Evolutionary conservation across 2,888 invertebrate genomes (phyloP).

Genomic region (Chalcis sispes): DNA sequence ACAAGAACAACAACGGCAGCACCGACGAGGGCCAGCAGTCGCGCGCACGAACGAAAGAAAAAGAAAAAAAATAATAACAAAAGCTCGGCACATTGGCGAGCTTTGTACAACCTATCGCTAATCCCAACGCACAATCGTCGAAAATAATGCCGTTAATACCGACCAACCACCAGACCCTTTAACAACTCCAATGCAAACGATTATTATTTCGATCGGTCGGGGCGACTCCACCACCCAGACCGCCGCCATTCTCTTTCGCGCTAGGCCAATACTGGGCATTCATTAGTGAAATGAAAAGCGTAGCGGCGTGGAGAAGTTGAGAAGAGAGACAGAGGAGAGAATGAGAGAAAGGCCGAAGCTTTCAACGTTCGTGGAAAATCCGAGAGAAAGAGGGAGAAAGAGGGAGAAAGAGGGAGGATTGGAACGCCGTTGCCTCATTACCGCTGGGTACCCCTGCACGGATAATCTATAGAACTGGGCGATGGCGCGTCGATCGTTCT

Average conservation of each 20-base stretch:
- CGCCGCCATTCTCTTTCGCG: background rate
- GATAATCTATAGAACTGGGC: too few relatives aligned
- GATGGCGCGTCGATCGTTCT: background rate
- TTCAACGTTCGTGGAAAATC: too few relatives aligned
- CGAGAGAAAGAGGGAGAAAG: too few relatives aligned
- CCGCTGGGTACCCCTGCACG: background rate
- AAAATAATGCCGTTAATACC: slow-evolving; percentile 30
- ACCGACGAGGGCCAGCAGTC: background rate
- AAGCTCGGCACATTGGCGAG: too few relatives aligned
- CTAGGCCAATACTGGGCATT: slow-evolving; percentile 1
- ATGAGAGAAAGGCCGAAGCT: background rate
- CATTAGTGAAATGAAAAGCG: slow-evolving; percentile 24
- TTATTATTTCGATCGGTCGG: slow-evolving; percentile 35
- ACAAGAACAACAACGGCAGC: background rate
- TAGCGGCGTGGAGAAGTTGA: too few relatives aligned
- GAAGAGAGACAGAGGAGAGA: background rate
- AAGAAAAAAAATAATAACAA: too few relatives aligned
- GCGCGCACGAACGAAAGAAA: background rate
- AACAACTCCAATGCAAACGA: slow-evolving; percentile 11
- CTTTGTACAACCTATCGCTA: slow-evolving; percentile 29
- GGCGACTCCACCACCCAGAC: too few relatives aligned
- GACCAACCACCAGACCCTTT: background rate
- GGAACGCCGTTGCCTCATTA: slow-evolving; percentile 18
- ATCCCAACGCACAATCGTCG: slow-evolving; percentile 22
- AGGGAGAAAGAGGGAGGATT: too few relatives aligned